These are phyloP conservation scores for Helicoverpa armigera DNA, from an alignment of 1,140 invertebrate species.

Conservation along the genomic window DNA sequence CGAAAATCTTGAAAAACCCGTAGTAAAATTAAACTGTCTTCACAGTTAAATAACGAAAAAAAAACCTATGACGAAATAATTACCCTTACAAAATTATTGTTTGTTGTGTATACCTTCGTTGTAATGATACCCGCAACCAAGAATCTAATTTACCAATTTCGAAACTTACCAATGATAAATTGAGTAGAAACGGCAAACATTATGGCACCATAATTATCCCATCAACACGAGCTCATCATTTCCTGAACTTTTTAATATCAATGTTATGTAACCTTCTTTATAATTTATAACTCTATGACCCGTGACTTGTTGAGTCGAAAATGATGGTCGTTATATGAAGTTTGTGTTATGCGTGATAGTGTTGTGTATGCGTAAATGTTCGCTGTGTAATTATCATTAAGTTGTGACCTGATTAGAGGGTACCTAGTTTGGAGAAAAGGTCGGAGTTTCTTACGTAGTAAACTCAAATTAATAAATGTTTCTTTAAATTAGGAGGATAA, in stretches of 20 bases:
- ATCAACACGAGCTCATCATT: slow-evolving; percentile 1
- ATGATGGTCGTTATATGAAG: not conserved
- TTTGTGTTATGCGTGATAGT: not conserved
- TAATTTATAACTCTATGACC: slow-evolving; percentile 3
- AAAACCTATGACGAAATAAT: no score
- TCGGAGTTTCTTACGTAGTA: no score
- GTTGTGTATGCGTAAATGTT: not conserved
- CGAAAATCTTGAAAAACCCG: no score
- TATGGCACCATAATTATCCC: slow-evolving; percentile 30
- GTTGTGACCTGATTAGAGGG: no score
- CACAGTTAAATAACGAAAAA: no score
- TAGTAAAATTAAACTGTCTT: no score
- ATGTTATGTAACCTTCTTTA: slow-evolving; percentile 6
- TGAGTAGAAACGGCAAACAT: slow-evolving; percentile 15
- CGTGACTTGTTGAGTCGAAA: slow-evolving; percentile 11
- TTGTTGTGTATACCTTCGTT: no score
- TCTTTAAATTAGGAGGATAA: no score
- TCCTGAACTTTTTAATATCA: slow-evolving; percentile 17
- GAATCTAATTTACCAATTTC: not conserved
- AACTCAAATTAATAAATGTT: no score
- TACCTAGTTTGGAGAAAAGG: no score
- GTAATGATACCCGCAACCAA: no score
- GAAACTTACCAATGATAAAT: slow-evolving; percentile 4
- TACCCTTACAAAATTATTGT: no score
- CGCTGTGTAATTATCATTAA: not conserved